phyloP scores from a whole-genome alignment of 2,113 vertebrate species.

The Paratilapia polleni region DNA sequence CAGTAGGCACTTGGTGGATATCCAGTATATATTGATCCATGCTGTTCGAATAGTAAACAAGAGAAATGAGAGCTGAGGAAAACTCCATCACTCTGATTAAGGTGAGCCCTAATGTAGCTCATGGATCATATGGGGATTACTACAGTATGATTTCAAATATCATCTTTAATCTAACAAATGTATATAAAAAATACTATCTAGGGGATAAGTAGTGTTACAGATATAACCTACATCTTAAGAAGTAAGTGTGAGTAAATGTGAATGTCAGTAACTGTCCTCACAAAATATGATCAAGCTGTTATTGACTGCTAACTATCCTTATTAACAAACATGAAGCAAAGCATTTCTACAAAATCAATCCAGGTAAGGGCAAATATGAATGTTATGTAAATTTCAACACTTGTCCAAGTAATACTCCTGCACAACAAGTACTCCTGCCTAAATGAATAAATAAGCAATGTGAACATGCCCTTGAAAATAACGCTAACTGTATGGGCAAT shows the following conservation, averaged over 20 bases:
- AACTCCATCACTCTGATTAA: not conserved
- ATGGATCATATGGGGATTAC: not conserved
- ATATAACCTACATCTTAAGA: not conserved
- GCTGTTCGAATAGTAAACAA: constrained; percentile 30
- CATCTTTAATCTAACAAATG: not conserved
- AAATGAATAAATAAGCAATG: not conserved
- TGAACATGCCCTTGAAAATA: constrained; percentile 5
- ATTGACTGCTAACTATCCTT: not conserved
- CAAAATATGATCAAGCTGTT: not conserved
- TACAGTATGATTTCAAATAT: not conserved
- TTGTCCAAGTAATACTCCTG: constrained; percentile 3
- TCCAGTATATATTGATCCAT: constrained; percentile 26
- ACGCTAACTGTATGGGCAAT: not conserved
- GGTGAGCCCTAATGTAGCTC: not conserved
- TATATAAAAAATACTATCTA: not conserved
- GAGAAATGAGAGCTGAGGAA: not conserved
- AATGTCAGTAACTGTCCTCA: not conserved
- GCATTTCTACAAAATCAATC: not conserved
- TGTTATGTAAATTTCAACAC: not conserved
- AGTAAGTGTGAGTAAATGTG: not conserved
- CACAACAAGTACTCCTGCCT: not conserved
- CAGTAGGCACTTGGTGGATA: not conserved
- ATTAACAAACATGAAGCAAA: constrained; percentile 5
- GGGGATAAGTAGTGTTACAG: not conserved
- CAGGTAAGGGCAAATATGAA: not conserved